Evolutionary conservation across 2,113 vertebrate species (phyloP).

Genomic region (Hippocampus abdominalis): DNA sequence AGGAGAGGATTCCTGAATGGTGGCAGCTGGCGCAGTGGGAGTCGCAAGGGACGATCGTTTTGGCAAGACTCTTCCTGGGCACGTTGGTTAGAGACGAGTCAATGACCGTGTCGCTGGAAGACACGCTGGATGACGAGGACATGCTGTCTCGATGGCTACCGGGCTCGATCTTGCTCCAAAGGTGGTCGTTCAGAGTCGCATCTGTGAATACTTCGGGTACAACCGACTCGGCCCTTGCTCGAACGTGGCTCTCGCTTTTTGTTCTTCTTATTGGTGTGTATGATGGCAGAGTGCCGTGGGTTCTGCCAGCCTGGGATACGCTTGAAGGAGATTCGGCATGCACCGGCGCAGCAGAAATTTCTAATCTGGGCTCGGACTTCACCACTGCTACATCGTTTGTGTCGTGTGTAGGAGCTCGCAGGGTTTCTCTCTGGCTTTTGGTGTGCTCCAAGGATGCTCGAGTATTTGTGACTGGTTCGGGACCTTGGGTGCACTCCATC

Average conservation of each 20-base stretch:
- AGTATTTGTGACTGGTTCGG: conserved; percentile 5
- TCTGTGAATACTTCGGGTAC: conserved; percentile 78
- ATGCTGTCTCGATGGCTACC: conserved; percentile 80
- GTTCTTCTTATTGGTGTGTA: conserved; percentile 60
- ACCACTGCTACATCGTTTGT: conserved; percentile 1
- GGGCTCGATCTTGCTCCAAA: conserved; percentile 86
- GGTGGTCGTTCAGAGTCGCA: conserved; percentile 78
- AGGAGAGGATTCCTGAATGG: conserved; percentile 37
- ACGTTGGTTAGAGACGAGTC: conserved; percentile 85
- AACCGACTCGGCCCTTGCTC: conserved; percentile 54
- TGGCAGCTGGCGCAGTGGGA: conserved; percentile 36
- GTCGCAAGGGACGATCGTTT: conserved; percentile 36
- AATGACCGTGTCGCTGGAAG: conserved; percentile 89
- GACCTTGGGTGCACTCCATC: neutral
- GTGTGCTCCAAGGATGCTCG: conserved; percentile 3
- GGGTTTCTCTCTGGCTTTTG: conserved; percentile 9
- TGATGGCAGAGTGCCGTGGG: conserved; percentile 27
- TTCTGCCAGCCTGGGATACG: conserved; percentile 27
- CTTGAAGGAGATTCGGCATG: neutral
- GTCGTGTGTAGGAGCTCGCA: conserved; percentile 8
- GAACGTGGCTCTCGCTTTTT: conserved; percentile 74
- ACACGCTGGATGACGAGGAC: conserved; percentile 92
- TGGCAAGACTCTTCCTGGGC: conserved; percentile 75
- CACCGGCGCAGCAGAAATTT: neutral
- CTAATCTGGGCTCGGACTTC: conserved; percentile 5